These are phyloP conservation scores for Plodia interpunctella DNA, from an alignment of 1,140 invertebrate species.

Conservation along the genomic window DNA sequence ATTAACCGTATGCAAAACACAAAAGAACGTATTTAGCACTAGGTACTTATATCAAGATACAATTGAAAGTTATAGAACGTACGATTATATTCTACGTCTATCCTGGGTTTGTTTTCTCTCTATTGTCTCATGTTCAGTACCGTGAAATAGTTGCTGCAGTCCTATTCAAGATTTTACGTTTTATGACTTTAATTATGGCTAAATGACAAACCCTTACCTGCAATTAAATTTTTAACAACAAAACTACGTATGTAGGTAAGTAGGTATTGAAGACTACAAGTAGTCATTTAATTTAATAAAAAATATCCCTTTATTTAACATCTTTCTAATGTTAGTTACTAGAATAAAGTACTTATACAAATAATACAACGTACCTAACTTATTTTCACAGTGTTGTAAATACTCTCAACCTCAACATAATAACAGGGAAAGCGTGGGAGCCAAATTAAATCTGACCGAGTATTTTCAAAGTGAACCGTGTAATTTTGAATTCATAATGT, in stretches of 20 bases:
- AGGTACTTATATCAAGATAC: conserved; percentile 7
- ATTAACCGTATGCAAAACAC: neutral
- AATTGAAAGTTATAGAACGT: conserved; percentile 15
- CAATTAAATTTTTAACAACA: neutral
- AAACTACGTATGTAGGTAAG: no score
- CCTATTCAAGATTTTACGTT: conserved; percentile 12
- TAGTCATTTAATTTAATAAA: no score
- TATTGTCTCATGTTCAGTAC: conserved; percentile 55
- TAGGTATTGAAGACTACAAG: no score
- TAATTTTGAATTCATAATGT: neutral
- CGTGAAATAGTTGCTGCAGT: conserved; percentile 36
- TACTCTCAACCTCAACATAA: conserved; percentile 1
- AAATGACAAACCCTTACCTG: neutral
- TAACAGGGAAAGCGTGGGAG: conserved; percentile 18
- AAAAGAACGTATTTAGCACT: conserved; percentile 2
- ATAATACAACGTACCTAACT: conserved; percentile 3
- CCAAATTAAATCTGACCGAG: neutral
- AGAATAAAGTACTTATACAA: neutral
- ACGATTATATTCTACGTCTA: conserved; percentile 30
- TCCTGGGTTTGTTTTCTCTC: conserved; percentile 57
- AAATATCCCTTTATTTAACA: no score
- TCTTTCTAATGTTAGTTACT: neutral
- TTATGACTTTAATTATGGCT: neutral
- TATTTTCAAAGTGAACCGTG: conserved; percentile 15
- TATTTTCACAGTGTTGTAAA: neutral